Evolutionary conservation across 2,113 vertebrate species (phyloP), one percentile per base, ranked within the genome.

Genomic region (Sander vitreus): DNA sequence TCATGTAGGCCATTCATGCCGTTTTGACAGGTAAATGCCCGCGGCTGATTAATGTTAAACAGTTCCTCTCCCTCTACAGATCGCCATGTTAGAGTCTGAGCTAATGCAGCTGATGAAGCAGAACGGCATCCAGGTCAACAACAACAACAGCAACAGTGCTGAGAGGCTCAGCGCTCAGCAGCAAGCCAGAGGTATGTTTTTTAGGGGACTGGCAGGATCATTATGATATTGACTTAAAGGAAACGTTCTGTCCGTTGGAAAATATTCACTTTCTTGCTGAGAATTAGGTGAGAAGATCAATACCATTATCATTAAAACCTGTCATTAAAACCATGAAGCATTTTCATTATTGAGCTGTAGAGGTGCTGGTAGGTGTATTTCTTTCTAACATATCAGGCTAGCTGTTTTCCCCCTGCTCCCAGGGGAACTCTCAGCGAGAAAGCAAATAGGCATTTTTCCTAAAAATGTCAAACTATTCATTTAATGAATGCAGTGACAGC

Each of bases 51-150:
- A 67, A 79, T 84, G 83, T 77, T 9, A 62, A 86, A 54, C 0
- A 8, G 9, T 84, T 75, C 43, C 57, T 80, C 54, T 81, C 59
- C 33, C 68, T 33, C 51, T 11, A 63, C 93, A 99, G 98, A 99
- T 99, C 80, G 94, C 95, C 90, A 93, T 97, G 59, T 93, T 99
- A 85, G 98, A 99, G 94, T 94, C 96, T 0, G 98, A 99, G 90
- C 95, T 99, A 71, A 96, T 97, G 96, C 96, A 96, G 85, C 95
- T 99, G 74, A 96, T 99, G 94, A 99, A 98, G 88, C 97, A 98
- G 92, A 98, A 97, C 0, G 97, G 97, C 64, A 97, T 96, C 89
- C 98, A 99, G 85, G 96, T 99, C 59, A 99, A 99, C 92, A 99
- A 98, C 76, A 99, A 99, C 94, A 99, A 99, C 94, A 99, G 91